A percentile compares a stretch with the other conserved stretches of the same genome.
Conservation (phyloP, 2,888 invertebrate genomes). For the Isotomurus palustris region DNA sequence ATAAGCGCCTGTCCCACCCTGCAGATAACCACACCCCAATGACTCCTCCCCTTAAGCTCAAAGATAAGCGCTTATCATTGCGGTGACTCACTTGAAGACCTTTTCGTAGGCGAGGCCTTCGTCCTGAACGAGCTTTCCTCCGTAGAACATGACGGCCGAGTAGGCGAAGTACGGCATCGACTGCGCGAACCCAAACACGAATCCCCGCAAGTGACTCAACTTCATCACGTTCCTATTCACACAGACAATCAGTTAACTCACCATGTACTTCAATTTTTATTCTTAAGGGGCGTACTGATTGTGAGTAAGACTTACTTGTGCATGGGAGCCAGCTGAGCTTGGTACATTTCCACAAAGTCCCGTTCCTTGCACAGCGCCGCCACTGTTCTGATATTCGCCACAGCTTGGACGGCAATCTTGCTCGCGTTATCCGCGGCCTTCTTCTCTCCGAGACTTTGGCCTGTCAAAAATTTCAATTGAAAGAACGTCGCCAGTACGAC, state of each 20-base stretch:
- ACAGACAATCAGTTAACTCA: too few species aligned
- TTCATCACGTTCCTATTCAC: conserved; percentile 14
- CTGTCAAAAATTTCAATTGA: conserved; percentile 62
- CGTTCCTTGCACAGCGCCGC: conserved; percentile 68
- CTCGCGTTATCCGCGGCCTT: conserved; percentile 64
- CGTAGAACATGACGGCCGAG: conserved; percentile 49
- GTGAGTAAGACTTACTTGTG: conserved; percentile 58
- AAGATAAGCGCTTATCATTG: too few species aligned
- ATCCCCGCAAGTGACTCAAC: conserved; percentile 46
- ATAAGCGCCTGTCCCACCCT: too few species aligned
- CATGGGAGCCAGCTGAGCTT: conserved; percentile 59
- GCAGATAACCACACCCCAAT: too few species aligned
- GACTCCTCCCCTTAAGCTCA: too few species aligned
- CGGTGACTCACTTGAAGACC: conserved; percentile 51
- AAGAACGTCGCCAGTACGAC: conserved; percentile 64
- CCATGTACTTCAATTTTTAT: too few species aligned
- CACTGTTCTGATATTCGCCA: conserved; percentile 59
- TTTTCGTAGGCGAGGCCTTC: conserved; percentile 47
- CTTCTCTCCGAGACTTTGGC: conserved; percentile 64
- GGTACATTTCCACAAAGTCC: conserved; percentile 62
- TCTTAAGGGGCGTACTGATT: too few species aligned
- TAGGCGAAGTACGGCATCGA: conserved; percentile 50
- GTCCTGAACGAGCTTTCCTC: conserved; percentile 48
- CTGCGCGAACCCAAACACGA: conserved; percentile 50
- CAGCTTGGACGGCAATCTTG: conserved; percentile 49